phyloP scores from a whole-genome alignment of 2,113 vertebrate species.

The Oreochromis spilurus region DNA sequence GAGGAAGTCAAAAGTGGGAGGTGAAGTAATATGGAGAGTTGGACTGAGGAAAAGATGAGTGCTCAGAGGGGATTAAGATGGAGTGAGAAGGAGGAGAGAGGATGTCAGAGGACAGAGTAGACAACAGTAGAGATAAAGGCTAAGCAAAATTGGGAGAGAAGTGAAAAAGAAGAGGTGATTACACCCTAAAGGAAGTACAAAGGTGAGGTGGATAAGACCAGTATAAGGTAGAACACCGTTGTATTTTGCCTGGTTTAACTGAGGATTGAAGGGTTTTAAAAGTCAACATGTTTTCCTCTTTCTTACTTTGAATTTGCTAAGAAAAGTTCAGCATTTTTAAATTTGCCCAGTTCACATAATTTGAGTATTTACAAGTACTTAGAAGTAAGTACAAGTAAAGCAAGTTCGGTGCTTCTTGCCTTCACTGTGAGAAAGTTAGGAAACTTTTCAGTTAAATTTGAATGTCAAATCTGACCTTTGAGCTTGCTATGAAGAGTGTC shows the following conservation, averaged over 20 bases:
- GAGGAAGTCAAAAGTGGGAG: neutral
- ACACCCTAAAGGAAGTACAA: neutral
- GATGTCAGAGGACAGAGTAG: neutral
- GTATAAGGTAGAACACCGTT: neutral
- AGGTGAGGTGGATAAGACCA: slow-evolving; percentile 11
- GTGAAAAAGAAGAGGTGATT: neutral
- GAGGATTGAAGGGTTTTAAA: neutral
- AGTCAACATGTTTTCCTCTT: neutral
- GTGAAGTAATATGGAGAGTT: neutral
- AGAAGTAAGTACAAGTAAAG: neutral
- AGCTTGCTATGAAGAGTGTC: neutral
- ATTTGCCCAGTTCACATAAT: neutral
- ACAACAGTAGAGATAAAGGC: neutral
- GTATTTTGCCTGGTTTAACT: neutral
- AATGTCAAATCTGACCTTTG: neutral
- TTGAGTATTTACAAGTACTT: neutral
- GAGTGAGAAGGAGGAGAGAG: neutral
- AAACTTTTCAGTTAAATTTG: neutral
- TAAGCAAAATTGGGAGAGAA: neutral
- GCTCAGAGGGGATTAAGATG: slow-evolving; percentile 34
- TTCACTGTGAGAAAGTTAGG: neutral
- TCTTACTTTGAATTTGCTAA: neutral
- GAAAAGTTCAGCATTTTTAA: neutral
- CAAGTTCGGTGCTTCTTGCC: neutral
- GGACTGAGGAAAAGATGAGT: neutral